phyloP scores from a whole-genome alignment of 2,113 vertebrate genomes.

The Corapipo altera region DNA sequence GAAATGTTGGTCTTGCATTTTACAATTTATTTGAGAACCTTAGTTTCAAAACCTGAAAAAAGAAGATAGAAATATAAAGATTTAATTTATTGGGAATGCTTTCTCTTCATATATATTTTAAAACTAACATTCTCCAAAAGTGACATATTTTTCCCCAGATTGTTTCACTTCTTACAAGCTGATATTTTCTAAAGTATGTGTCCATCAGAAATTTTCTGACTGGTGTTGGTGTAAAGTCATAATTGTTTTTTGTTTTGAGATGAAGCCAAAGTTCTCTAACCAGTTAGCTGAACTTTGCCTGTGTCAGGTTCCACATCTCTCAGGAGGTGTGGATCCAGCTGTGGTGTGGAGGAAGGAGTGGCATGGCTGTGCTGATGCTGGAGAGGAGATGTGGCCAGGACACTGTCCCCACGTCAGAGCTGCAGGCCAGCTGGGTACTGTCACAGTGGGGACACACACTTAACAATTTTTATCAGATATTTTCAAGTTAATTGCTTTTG shows the following conservation, averaged over 20 bases:
- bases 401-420: not conserved
- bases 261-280: not conserved
- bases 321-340: not conserved
- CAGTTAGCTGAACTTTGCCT: not conserved
- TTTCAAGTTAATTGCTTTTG: not conserved
- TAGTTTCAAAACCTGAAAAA: not conserved
- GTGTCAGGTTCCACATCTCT: not conserved
- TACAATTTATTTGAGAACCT: not conserved
- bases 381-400: not conserved
- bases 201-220: not conserved
- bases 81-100: not conserved
- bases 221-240: not conserved
- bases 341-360: not conserved
- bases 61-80: not conserved
- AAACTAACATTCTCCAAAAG: not conserved
- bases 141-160: not conserved
- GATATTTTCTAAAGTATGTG: not conserved
- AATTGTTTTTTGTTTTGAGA: not conserved
- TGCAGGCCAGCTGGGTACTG: not conserved
- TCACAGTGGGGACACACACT: not conserved
- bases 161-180: not conserved
- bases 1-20: not conserved
- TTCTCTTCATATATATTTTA: not conserved
- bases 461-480: not conserved
- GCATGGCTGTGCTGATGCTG: not conserved